Percentiles rank a stretch among this genome's conserved stretches.
These are phyloP conservation scores for Cryptocephalus primarius DNA, from an alignment of 2,888 invertebrate species.

Conservation along the genomic window DNA sequence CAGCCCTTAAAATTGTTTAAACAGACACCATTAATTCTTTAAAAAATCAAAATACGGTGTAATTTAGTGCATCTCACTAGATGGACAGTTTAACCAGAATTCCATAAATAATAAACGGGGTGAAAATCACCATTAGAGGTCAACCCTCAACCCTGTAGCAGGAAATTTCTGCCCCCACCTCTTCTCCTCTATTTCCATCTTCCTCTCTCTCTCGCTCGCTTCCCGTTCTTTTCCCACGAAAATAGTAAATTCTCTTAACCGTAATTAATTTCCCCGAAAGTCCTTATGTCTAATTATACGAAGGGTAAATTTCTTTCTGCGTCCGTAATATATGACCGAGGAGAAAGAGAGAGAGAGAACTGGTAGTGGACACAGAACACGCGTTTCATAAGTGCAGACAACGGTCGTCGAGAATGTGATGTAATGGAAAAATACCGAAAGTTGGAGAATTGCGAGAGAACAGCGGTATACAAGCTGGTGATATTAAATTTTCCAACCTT, in stretches of 20 bases:
- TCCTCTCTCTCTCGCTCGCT: too few relatives aligned
- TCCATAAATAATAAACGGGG: too few relatives aligned
- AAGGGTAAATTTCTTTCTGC: constrained; percentile 18
- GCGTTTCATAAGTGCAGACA: constrained; percentile 29
- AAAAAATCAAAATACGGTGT: too few relatives aligned
- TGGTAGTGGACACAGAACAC: constrained; percentile 25
- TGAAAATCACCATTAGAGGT: too few relatives aligned
- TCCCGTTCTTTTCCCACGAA: too few relatives aligned
- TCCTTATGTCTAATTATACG: constrained; percentile 24
- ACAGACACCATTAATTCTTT: too few relatives aligned
- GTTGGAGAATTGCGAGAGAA: constrained; percentile 34
- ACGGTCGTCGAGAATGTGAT: constrained; percentile 31
- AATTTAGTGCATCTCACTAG: too few relatives aligned
- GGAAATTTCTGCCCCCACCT: too few relatives aligned
- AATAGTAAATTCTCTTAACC: constrained; percentile 15
- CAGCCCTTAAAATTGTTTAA: too few relatives aligned
- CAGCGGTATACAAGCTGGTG: constrained; percentile 34
- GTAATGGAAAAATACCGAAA: constrained; percentile 39
- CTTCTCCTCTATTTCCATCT: too few relatives aligned
- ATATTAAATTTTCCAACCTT: constrained; percentile 40
- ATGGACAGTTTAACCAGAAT: too few relatives aligned
- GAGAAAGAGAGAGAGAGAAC: not conserved
- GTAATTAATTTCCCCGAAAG: constrained; percentile 21
- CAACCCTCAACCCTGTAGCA: too few relatives aligned
- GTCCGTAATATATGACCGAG: constrained; percentile 17